A percentile compares a stretch with the other conserved stretches of the same genome.
Conservation (phyloP, 2,797 vertebrate species). For the Synaphobranchus kaupii region DNA sequence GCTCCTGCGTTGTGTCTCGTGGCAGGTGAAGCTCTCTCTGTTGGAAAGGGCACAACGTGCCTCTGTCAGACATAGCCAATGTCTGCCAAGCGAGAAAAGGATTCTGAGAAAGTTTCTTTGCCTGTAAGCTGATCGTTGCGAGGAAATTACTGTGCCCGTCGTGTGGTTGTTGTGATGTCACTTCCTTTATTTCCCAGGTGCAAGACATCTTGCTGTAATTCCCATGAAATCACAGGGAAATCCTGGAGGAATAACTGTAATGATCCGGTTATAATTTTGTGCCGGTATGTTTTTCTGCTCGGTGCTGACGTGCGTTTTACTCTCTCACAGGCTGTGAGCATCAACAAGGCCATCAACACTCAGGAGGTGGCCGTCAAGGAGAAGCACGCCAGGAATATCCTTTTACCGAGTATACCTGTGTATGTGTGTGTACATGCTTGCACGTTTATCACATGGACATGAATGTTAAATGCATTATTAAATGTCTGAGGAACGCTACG, state of each 20-base stretch:
- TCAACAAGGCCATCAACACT: slow-evolving; percentile 99
- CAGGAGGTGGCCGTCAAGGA: slow-evolving; percentile 99
- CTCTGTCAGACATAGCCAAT: background rate
- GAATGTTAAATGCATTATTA: too few species aligned
- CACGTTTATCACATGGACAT: too few species aligned
- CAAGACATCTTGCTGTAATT: background rate
- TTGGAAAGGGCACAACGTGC: background rate
- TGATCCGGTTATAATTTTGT: background rate
- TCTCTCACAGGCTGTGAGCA: slow-evolving; percentile 90
- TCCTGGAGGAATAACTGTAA: background rate
- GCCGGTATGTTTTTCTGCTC: slow-evolving; percentile 28
- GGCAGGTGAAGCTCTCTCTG: background rate
- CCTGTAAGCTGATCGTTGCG: background rate
- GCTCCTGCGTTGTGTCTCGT: background rate
- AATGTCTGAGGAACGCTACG: background rate
- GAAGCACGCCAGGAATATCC: slow-evolving; percentile 99
- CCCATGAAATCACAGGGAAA: background rate
- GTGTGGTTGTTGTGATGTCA: background rate
- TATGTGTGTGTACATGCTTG: background rate
- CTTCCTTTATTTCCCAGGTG: slow-evolving; percentile 13
- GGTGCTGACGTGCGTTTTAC: background rate
- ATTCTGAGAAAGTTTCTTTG: too few species aligned
- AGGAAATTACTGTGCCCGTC: background rate
- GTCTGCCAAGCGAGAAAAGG: background rate
- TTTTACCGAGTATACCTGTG: slow-evolving; percentile 49